A percentile compares a stretch with the other conserved stretches of the same genome.
Evolutionary conservation across 35 echinoderm and acorn worm genomes (phyloP).

Genomic region (Ophiothrix spiculata): DNA sequence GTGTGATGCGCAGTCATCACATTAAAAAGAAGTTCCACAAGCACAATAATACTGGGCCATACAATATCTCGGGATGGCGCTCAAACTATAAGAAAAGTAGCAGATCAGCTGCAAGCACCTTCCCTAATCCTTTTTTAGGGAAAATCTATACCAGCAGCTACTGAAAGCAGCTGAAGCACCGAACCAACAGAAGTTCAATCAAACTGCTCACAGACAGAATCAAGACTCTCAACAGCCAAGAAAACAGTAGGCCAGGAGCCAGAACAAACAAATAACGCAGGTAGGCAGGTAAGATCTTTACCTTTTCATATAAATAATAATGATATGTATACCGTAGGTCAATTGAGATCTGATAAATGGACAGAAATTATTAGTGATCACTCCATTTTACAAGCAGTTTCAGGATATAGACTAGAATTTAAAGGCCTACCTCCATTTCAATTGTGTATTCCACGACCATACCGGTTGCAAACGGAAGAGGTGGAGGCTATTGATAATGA

Average conservation of each 20-base stretch:
- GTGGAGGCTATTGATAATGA: background rate
- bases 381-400: conserved; percentile 49
- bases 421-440: background rate
- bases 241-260: background rate
- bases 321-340: background rate
- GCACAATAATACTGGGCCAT: background rate
- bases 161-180: background rate
- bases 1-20: conserved; percentile 2
- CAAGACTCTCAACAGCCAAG: background rate
- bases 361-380: background rate
- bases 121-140: background rate
- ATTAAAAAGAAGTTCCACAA: background rate
- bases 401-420: conserved; percentile 66
- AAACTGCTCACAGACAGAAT: background rate
- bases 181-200: background rate
- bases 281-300: background rate
- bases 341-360: background rate
- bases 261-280: conserved; percentile 2
- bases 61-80: background rate
- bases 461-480: background rate
- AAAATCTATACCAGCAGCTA: background rate
- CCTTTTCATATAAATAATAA: too few relatives aligned
- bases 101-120: background rate
- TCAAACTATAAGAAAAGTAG: background rate
- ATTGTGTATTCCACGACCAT: conserved; percentile 10